phyloP scores from a whole-genome alignment of 2,113 vertebrate species.

The Phrynocephalus versicolor region DNA sequence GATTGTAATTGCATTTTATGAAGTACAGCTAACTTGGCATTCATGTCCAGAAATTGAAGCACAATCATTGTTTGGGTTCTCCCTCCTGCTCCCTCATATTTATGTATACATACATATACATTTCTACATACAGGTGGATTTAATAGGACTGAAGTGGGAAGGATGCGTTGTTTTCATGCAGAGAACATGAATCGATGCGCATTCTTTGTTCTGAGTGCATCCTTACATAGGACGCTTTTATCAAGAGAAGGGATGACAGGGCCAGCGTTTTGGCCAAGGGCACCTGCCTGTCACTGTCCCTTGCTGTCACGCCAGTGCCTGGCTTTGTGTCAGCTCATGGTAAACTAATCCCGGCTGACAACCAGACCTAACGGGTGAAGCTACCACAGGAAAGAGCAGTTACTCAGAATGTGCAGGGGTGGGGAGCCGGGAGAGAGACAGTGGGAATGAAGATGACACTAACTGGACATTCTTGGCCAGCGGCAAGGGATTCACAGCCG shows the following conservation, averaged over 20 bases:
- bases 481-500: neutral
- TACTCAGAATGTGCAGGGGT: neutral
- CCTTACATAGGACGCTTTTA: neutral
- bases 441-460: neutral
- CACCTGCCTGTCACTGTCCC: conserved; percentile 16
- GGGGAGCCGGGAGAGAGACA: neutral
- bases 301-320: neutral
- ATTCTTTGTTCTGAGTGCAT: neutral
- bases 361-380: neutral
- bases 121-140: neutral
- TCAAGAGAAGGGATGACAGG: neutral
- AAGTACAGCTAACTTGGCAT: no score
- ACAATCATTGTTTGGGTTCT: no score
- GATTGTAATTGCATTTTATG: no score
- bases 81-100: no score
- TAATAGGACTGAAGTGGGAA: no score
- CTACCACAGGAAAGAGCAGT: conserved; percentile 23
- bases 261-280: neutral
- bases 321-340: neutral
- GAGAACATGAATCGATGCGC: neutral
- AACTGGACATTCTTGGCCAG: neutral
- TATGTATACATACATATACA: no score
- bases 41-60: no score
- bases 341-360: conserved; percentile 21
- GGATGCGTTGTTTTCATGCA: no score